Evolutionary conservation across 2,797 vertebrate genomes (phyloP).

Genomic region (Ctenopoma kingsleyae): DNA sequence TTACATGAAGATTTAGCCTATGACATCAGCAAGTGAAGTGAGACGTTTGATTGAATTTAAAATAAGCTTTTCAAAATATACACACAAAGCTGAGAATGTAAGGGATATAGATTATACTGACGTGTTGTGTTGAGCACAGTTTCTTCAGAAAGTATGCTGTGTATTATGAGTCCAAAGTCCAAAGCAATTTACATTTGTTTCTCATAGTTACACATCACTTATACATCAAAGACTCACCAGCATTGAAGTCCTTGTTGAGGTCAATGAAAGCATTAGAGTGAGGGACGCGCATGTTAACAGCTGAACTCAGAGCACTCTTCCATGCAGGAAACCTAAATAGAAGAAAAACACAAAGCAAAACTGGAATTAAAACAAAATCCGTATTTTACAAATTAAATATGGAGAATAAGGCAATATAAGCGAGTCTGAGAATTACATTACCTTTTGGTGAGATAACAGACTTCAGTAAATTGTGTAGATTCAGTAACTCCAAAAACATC

Average conservation of each 20-base stretch:
- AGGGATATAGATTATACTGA: neutral
- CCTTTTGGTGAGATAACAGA: slow-evolving; percentile 87
- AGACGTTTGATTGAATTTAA: neutral
- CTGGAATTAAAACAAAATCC: neutral
- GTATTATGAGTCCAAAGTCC: neutral
- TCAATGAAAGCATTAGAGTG: slow-evolving; percentile 97
- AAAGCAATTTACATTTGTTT: slow-evolving; percentile 13
- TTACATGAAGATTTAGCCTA: too few relatives aligned
- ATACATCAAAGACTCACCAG: slow-evolving; percentile 85
- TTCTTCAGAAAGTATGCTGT: neutral
- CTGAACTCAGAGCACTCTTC: slow-evolving; percentile 78
- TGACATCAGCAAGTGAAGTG: neutral
- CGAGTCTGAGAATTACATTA: slow-evolving; percentile 54
- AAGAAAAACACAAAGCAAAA: neutral
- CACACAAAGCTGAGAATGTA: neutral
- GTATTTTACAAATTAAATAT: neutral
- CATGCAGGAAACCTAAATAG: slow-evolving; percentile 82
- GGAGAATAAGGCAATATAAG: neutral
- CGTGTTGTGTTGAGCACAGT: too few relatives aligned
- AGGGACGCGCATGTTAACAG: slow-evolving; percentile 84
- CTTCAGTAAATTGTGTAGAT: slow-evolving; percentile 68
- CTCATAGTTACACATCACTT: neutral
- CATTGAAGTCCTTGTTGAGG: slow-evolving; percentile 94
- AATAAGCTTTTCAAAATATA: neutral
- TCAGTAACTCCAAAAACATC: slow-evolving; percentile 90